Evolutionary conservation across 2,797 vertebrate species (phyloP).

Genomic region (Propithecus perrieri): DNA sequence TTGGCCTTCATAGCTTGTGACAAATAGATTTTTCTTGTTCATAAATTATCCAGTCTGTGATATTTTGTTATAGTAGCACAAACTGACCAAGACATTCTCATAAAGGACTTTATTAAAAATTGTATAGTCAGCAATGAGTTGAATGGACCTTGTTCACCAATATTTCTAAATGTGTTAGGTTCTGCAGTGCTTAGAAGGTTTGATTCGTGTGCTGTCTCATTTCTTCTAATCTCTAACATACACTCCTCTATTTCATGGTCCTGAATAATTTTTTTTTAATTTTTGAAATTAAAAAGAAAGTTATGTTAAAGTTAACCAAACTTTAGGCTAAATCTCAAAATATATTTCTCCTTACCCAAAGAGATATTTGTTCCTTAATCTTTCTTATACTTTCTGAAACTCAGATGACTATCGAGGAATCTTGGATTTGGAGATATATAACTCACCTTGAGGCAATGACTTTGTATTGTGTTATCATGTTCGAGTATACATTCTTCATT

Average conservation of each 20-base stretch:
- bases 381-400: background rate
- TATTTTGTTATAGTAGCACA: background rate
- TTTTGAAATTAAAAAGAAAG: background rate
- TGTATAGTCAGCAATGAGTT: background rate
- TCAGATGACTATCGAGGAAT: background rate
- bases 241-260: background rate
- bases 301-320: background rate
- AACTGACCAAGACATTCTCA: background rate
- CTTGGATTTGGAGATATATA: background rate
- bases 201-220: background rate
- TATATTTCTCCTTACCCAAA: background rate
- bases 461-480: background rate
- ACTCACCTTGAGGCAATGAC: background rate
- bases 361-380: background rate
- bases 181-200: background rate
- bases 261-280: background rate
- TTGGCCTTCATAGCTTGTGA: background rate
- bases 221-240: background rate
- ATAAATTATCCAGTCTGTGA: background rate
- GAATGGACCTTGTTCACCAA: background rate
- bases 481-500: background rate
- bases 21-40: background rate
- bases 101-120: background rate
- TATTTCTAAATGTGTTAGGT: background rate
- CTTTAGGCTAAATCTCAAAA: background rate